A percentile compares a stretch with the other conserved stretches of the same genome.
These are phyloP conservation scores for Drosophila oshimai DNA, from an alignment of 1,140 invertebrate genomes.

Conservation along the genomic window DNA sequence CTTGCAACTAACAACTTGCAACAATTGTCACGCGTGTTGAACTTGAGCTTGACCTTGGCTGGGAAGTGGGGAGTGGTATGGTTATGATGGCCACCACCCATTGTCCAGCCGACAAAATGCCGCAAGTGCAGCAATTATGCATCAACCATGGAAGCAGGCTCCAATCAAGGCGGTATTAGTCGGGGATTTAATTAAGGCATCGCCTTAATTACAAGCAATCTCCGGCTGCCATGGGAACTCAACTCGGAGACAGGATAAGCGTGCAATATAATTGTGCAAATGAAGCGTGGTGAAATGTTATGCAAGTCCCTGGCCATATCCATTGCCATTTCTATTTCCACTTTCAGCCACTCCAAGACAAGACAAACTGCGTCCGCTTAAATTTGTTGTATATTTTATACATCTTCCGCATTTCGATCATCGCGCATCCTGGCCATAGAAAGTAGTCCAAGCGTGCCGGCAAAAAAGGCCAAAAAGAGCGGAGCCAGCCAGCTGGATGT, in stretches of 20 bases:
- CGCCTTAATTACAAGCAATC: slow-evolving; percentile 44
- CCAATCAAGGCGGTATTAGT: slow-evolving; percentile 42
- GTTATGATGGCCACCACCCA: too few relatives aligned
- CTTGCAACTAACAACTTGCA: slow-evolving; percentile 22
- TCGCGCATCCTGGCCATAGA: slow-evolving; percentile 72
- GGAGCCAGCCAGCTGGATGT: slow-evolving; percentile 30
- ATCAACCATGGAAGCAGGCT: slow-evolving; percentile 15
- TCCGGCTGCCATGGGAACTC: slow-evolving; percentile 20
- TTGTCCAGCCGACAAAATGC: slow-evolving; percentile 6
- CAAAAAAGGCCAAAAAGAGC: slow-evolving; percentile 52
- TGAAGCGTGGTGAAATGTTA: slow-evolving; percentile 68
- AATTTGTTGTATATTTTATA: background rate
- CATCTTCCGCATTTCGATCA: slow-evolving; percentile 65
- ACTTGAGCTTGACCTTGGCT: slow-evolving; percentile 80
- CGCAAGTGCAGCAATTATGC: slow-evolving; percentile 42
- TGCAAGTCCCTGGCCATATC: slow-evolving; percentile 49
- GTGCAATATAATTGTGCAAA: slow-evolving; percentile 52
- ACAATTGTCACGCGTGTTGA: slow-evolving; percentile 56
- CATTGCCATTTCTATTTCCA: slow-evolving; percentile 6
- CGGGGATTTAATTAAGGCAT: slow-evolving; percentile 56
- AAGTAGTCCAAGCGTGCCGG: slow-evolving; percentile 71
- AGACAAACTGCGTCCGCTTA: slow-evolving; percentile 20
- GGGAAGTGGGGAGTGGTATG: slow-evolving; percentile 20
- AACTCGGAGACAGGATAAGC: slow-evolving; percentile 35
- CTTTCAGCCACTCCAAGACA: slow-evolving; percentile 16